These are phyloP conservation scores for Lymantria dispar DNA, from an alignment of 2,888 invertebrate genomes.

Conservation along the genomic window DNA sequence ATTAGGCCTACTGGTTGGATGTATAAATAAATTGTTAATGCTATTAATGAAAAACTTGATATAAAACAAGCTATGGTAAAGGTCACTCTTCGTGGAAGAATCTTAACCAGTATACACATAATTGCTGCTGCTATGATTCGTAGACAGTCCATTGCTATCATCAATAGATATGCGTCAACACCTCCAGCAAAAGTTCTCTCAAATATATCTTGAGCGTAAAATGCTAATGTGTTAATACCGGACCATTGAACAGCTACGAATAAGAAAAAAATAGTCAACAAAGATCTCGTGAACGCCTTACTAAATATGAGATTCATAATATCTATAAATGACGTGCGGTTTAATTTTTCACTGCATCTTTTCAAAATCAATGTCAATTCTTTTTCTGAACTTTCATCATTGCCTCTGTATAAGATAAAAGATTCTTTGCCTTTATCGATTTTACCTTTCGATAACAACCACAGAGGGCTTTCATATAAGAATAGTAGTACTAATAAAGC, in stretches of 20 bases:
- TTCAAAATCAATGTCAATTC: conserved; percentile 44
- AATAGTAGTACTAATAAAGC: conserved; percentile 32
- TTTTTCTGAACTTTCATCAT: conserved; percentile 33
- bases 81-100: conserved; percentile 38
- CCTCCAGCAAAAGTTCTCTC: conserved; percentile 41
- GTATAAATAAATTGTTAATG: conserved; percentile 37
- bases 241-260: conserved; percentile 42
- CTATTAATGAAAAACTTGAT: conserved; percentile 30
- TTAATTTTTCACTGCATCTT: conserved; percentile 23
- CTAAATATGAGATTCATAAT: conserved; percentile 23
- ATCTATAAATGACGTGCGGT: no score
- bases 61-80: conserved; percentile 35
- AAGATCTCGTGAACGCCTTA: conserved; percentile 40
- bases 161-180: conserved; percentile 44
- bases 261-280: conserved; percentile 30
- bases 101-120: conserved; percentile 39
- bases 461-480: conserved; percentile 55
- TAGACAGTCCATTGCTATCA: conserved; percentile 46
- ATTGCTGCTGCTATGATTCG: conserved; percentile 28
- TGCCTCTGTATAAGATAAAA: conserved; percentile 47
- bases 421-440: conserved; percentile 38
- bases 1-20: conserved; percentile 29
- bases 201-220: conserved; percentile 49
- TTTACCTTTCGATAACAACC: conserved; percentile 51
- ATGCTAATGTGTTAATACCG: conserved; percentile 47